Percentiles rank a stretch among this genome's conserved stretches.
phyloP scores from a whole-genome alignment of 2,888 invertebrate species.

The Quadroppia sp. region DNA sequence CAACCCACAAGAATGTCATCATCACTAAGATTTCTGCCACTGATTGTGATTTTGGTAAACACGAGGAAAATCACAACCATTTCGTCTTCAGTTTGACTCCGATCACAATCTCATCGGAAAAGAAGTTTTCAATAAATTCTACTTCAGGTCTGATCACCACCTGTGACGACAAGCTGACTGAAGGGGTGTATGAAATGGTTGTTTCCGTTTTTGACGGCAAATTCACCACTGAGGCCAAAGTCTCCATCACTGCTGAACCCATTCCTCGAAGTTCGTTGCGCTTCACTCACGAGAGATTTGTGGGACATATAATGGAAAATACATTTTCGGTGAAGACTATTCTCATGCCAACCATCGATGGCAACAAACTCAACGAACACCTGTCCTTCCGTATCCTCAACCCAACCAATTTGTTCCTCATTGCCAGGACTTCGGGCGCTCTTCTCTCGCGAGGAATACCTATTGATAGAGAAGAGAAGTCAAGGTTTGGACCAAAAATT shows the following conservation, averaged over 20 bases:
- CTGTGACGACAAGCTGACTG: slow-evolving; percentile 42
- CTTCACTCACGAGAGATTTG: slow-evolving; percentile 74
- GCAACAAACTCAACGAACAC: slow-evolving; percentile 79
- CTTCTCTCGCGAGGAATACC: slow-evolving; percentile 72
- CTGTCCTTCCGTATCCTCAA: slow-evolving; percentile 79
- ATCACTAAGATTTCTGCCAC: slow-evolving; percentile 64
- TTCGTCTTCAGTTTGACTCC: slow-evolving; percentile 29
- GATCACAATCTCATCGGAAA: slow-evolving; percentile 38
- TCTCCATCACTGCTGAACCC: slow-evolving; percentile 65
- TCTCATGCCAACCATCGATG: slow-evolving; percentile 80
- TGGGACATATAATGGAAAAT: slow-evolving; percentile 77
- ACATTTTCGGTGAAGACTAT: slow-evolving; percentile 74
- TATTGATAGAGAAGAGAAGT: slow-evolving; percentile 80
- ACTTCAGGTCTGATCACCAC: slow-evolving; percentile 46
- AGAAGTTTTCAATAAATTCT: slow-evolving; percentile 46
- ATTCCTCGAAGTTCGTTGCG: slow-evolving; percentile 67
- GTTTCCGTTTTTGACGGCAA: slow-evolving; percentile 55
- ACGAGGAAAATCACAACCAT: slow-evolving; percentile 46
- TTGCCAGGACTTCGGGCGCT: slow-evolving; percentile 85
- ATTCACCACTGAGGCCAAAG: slow-evolving; percentile 67
- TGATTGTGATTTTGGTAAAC: slow-evolving; percentile 68
- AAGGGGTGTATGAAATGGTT: slow-evolving; percentile 44
- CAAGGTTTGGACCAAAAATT: slow-evolving; percentile 59
- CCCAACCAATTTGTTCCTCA: slow-evolving; percentile 76
- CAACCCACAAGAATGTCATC: slow-evolving; percentile 68